Evolutionary conservation across 1,140 invertebrate genomes (phyloP).

Genomic region (Temnothorax longispinosus): DNA sequence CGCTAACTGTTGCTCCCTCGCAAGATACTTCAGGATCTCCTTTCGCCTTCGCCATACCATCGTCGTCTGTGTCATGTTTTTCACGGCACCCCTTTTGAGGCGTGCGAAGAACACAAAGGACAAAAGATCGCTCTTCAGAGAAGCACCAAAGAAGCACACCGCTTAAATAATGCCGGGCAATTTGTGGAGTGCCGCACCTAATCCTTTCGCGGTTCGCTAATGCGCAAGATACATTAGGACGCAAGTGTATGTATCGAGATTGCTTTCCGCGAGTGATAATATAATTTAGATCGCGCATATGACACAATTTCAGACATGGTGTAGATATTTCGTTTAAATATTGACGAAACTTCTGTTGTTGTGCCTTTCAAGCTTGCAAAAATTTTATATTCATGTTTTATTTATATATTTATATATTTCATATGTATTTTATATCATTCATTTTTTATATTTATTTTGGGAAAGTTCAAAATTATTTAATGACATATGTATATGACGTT

Average conservation of each 20-base stretch:
- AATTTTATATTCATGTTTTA: neutral
- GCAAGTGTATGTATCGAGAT: neutral
- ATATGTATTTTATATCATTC: too few species aligned
- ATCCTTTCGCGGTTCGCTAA: slow-evolving; percentile 28
- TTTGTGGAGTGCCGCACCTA: slow-evolving; percentile 39
- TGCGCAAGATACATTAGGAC: neutral
- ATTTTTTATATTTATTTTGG: neutral
- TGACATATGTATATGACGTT: neutral
- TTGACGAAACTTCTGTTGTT: neutral
- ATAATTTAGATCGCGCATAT: neutral
- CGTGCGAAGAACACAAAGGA: slow-evolving; percentile 70
- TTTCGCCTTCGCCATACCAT: slow-evolving; percentile 20
- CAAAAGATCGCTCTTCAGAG: slow-evolving; percentile 64
- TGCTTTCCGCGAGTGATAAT: neutral
- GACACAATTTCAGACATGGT: neutral
- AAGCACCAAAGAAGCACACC: slow-evolving; percentile 53
- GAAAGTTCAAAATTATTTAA: neutral
- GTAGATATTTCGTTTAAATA: neutral
- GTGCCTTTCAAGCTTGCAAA: neutral
- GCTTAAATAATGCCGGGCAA: slow-evolving; percentile 56
- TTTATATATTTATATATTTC: too few species aligned
- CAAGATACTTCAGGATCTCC: slow-evolving; percentile 47
- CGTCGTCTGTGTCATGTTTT: slow-evolving; percentile 50
- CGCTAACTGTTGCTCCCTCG: slow-evolving; percentile 69
- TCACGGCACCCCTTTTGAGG: slow-evolving; percentile 59